Evolutionary conservation across 2,888 invertebrate genomes (phyloP).

Genomic region (Hirudinaria manillensis): DNA sequence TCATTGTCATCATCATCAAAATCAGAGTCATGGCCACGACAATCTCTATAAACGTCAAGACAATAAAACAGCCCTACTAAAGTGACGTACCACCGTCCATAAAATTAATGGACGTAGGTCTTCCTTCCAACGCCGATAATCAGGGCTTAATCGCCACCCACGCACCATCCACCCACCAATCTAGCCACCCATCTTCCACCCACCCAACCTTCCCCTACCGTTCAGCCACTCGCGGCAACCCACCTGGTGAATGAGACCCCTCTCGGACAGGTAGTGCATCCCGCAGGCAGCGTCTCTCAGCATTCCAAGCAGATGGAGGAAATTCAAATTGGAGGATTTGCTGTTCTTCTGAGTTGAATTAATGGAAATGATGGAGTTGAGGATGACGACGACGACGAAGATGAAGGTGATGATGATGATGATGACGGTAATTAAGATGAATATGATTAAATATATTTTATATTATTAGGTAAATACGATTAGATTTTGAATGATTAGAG

Average conservation of each 20-base stretch:
- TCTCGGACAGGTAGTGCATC: conserved; percentile 18
- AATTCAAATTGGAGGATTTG: not conserved
- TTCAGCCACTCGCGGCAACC: not conserved
- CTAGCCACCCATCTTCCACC: not conserved
- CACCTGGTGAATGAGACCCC: conserved; percentile 27
- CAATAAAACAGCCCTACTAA: too few species aligned
- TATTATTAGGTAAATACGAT: too few species aligned
- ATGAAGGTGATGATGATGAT: too few species aligned
- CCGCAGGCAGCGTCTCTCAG: conserved; percentile 17
- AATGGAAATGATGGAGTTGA: too few species aligned
- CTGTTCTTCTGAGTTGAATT: conserved; percentile 1
- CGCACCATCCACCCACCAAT: not conserved
- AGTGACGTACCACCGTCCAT: too few species aligned
- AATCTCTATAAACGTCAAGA: too few species aligned
- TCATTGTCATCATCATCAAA: too few species aligned
- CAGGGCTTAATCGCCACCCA: not conserved
- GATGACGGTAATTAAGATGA: too few species aligned
- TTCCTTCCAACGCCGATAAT: not conserved
- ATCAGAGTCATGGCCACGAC: too few species aligned
- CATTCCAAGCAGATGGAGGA: conserved; percentile 14
- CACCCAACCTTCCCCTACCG: not conserved
- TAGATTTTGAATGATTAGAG: too few species aligned
- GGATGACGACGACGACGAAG: too few species aligned
- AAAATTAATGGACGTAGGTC: not conserved
- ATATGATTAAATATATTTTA: too few species aligned